Evolutionary conservation across 37 sponge, comb jelly and placozoan species (phyloP), one percentile per base, ranked within the genome.

Genomic region (Tethya wilhelma): DNA sequence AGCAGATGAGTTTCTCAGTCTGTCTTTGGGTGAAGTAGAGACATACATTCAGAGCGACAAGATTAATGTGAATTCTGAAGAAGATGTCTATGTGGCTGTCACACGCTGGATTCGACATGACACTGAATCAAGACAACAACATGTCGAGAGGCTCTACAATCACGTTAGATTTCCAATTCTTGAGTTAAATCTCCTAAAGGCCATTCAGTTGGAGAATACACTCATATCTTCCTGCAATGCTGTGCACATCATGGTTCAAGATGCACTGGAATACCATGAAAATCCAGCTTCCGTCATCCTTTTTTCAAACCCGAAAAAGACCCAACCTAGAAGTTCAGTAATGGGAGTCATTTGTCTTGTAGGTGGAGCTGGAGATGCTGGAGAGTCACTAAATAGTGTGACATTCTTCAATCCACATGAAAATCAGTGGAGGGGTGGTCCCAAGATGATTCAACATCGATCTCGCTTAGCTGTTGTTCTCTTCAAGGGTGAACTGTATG

Each of bases 101-200:
- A 73, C 80, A 1, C 36, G 57, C 25, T 95, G 96, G 96, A 59
- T 95, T n/a, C n/a, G 73, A 17, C 86, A 91, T 63, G 82, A 94
- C 73, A 25, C 38, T 1, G 53, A 78, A 9, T 26, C 25, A 6
- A 40, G 84, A 41, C 40, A 53, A 3, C 30, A 23, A 30, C 40
- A 86, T 42, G 86, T 53, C 1, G 79, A 63, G n/a, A 32, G 44
- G 12, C 59, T 95, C 30, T 87, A 93, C 60, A 59, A 86, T 39
- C 71, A 72, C 38, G 87, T 95, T 37, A 69, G 93, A 8, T 92
- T 92, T 56, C 96, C 96, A n/a, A 69, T 89, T 73, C 62, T 89
- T 2, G 43, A 87, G 9, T 67, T 53, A 12, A 32, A 29, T 17
- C 88, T 80, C 39, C 66, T 94, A 14, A 80, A 73, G 43, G 64